Conservation (phyloP, 1,140 invertebrate genomes). For the Cheumatopsyche charites region DNA sequence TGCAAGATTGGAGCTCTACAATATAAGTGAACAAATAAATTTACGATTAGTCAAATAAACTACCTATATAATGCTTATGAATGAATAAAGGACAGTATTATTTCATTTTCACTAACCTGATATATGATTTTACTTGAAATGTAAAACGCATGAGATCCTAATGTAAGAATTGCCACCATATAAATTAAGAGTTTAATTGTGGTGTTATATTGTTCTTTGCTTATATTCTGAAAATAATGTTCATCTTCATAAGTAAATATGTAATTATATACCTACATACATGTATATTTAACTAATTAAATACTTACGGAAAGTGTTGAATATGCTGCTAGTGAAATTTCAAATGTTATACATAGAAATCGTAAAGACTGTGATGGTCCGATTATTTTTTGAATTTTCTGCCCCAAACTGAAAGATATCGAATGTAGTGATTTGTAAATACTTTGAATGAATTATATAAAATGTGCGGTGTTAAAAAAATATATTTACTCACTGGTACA, state of each 20-base stretch:
- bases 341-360: not conserved
- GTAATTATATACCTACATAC: too few species aligned
- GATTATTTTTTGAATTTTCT: not conserved
- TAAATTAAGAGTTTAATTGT: not conserved
- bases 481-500: not conserved
- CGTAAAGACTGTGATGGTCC: not conserved
- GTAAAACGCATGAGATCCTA: not conserved
- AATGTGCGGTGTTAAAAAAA: not conserved
- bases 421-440: not conserved
- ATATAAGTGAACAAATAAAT: not conserved
- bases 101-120: not conserved
- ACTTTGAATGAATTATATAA: not conserved
- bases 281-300: too few species aligned
- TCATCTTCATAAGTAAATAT: too few species aligned
- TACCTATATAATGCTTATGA: too few species aligned
- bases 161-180: not conserved
- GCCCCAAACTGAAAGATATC: not conserved
- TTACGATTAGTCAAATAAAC: not conserved
- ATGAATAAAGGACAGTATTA: not conserved
- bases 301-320: not conserved
- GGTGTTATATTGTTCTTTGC: not conserved
- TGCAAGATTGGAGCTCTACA: constrained; percentile 11
- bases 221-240: not conserved
- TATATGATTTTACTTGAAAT: not conserved
- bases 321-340: constrained; percentile 2